Base-by-base conservation (phyloP, 2,113 vertebrate species). In the Uropsilus gracilis region DNA sequence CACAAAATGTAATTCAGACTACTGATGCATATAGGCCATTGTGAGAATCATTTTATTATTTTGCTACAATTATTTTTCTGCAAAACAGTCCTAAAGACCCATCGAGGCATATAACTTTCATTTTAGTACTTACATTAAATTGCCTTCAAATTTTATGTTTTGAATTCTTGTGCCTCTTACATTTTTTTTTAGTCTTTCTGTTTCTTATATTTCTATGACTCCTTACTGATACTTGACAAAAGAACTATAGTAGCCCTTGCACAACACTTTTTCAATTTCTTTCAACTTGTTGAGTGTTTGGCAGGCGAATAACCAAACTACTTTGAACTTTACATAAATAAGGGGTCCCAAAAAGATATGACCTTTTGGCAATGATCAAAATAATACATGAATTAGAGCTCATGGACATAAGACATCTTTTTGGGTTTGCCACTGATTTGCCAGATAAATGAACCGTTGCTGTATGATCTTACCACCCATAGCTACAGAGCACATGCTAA, bases 151-250 rank as follows among this genome's bases (percentile, higher is more conserved):
- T 73, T 37, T 44, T 53, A 68, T 34, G 12, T 18, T 92, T 90
- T 93, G 30, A 71, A 85, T 89, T 73, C n/a, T 48, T 85, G 1
- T 68, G 64, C 11, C 86, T 83, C 90, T 86, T 64, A 91, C 39
- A 57, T 86, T 76, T 80, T 39, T 66, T 48, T 83, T 80, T 17
- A 63, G 26, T 44, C 81, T 93, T 82, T 61, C 24, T 94, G 2
- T 88, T 90, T 92, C 26, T 44, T 78, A 32, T 20, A 76, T 80
- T 69, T 86, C 68, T 87, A 71, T 59, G 86, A 88, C 50, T 73
- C 94, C 42, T 90, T 86, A 86, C 7, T 55, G n/a, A 44, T 81
- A n/a, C 22, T 77, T 92, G 59, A 53, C 32, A 53, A 92, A 73
- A 90, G 42, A 94, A 55, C 39, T 63, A 57, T 77, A 87, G 63